Percentiles rank a stretch among this genome's conserved stretches.
These are phyloP conservation scores for Lycia hirtaria DNA, from an alignment of 2,888 invertebrate genomes.

Conservation along the genomic window DNA sequence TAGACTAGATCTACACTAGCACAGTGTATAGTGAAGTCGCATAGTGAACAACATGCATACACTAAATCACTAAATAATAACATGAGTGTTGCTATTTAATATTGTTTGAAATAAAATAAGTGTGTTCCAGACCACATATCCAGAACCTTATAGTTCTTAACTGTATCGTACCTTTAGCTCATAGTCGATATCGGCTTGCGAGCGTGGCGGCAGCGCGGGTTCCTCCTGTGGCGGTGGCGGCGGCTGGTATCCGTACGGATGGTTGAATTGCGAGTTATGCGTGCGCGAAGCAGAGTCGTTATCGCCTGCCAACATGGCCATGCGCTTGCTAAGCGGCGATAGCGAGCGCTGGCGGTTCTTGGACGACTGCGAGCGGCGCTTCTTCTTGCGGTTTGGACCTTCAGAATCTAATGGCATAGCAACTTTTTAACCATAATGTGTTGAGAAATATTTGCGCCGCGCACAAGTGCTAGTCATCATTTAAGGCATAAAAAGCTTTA, in stretches of 20 bases:
- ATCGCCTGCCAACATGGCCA: constrained; percentile 88
- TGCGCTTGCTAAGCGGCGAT: constrained; percentile 93
- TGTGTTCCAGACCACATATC: too few species aligned
- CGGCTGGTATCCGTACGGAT: constrained; percentile 87
- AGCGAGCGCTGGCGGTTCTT: constrained; percentile 89
- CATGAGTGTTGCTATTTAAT: too few species aligned
- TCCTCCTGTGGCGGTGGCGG: constrained; percentile 76
- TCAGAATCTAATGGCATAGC: constrained; percentile 69
- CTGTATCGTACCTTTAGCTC: constrained; percentile 88
- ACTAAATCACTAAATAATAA: too few species aligned
- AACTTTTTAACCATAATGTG: constrained; percentile 19
- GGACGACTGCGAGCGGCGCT: constrained; percentile 83
- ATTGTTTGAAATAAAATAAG: too few species aligned
- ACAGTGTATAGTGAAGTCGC: too few species aligned
- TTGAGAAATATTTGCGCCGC: background rate
- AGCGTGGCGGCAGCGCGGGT: constrained; percentile 62
- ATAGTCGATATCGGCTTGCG: constrained; percentile 86
- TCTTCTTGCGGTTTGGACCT: constrained; percentile 84
- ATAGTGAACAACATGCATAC: too few species aligned
- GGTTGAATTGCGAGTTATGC: constrained; percentile 89
- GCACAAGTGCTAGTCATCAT: background rate
- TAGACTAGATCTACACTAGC: too few species aligned
- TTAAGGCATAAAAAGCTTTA: too few species aligned
- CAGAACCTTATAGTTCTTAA: too few species aligned
- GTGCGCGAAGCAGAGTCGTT: constrained; percentile 74